A percentile compares a stretch with the other conserved stretches of the same genome.
Conservation (phyloP, 1,140 invertebrate genomes). For the Lordiphosa mommai region DNA sequence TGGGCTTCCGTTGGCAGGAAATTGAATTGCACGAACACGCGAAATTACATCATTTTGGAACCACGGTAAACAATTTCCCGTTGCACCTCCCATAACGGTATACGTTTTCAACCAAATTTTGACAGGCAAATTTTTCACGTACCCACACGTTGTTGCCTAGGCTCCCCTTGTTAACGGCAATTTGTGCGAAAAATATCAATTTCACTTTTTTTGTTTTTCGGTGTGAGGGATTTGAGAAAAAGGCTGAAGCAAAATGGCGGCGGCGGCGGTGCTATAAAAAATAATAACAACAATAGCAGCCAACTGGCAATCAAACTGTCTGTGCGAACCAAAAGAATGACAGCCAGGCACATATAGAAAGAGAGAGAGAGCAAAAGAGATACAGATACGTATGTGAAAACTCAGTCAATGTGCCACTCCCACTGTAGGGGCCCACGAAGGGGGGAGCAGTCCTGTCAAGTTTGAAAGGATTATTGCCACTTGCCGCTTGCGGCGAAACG, state of each 20-base stretch:
- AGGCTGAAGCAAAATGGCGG: slow-evolving; percentile 32
- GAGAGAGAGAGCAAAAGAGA: slow-evolving; percentile 30
- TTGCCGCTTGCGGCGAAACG: slow-evolving; percentile 70
- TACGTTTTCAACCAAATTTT: slow-evolving; percentile 43
- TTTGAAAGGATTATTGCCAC: slow-evolving; percentile 75
- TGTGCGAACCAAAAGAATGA: slow-evolving; percentile 51
- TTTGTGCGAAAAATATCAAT: slow-evolving; percentile 70
- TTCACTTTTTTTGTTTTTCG: slow-evolving; percentile 55
- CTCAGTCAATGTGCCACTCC: slow-evolving; percentile 63
- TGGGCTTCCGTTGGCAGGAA: slow-evolving; percentile 80
- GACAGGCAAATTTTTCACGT: slow-evolving; percentile 52
- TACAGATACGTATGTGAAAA: slow-evolving; percentile 27
- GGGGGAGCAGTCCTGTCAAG: slow-evolving; percentile 42
- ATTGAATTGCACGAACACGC: slow-evolving; percentile 78
- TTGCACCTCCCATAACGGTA: slow-evolving; percentile 43
- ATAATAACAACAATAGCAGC: slow-evolving; percentile 51
- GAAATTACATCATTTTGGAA: slow-evolving; percentile 78
- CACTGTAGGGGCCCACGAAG: slow-evolving; percentile 26
- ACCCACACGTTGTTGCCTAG: slow-evolving; percentile 54
- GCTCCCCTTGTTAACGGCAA: slow-evolving; percentile 62
- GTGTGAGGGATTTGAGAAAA: slow-evolving; percentile 19
- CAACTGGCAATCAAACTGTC: slow-evolving; percentile 61
- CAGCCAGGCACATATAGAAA: slow-evolving; percentile 47
- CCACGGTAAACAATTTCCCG: slow-evolving; percentile 77
- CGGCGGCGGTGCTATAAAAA: slow-evolving; percentile 27